These are phyloP conservation scores for Drosophila pandora DNA, from an alignment of 1,140 invertebrate genomes.

Conservation along the genomic window DNA sequence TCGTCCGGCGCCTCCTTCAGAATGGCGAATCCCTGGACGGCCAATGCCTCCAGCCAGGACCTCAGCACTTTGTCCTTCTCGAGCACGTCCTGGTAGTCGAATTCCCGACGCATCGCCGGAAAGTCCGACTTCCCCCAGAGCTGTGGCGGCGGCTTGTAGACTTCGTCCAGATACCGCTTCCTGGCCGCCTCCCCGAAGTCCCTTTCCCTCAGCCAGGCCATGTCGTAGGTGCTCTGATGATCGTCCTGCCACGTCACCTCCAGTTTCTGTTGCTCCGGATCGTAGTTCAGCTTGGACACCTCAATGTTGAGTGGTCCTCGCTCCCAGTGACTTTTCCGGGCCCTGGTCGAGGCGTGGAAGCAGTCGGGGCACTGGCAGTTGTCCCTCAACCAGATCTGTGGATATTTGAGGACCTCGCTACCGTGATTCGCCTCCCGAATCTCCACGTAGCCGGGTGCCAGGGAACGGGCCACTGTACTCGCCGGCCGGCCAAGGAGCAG, in stretches of 20 bases:
- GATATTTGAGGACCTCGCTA: slow-evolving; percentile 84
- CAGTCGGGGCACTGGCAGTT: slow-evolving; percentile 88
- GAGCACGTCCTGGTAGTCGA: slow-evolving; percentile 85
- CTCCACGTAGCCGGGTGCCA: slow-evolving; percentile 45
- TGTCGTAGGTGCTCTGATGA: slow-evolving; percentile 84
- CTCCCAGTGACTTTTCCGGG: slow-evolving; percentile 84
- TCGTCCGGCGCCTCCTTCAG: slow-evolving; percentile 85
- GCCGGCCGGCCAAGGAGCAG: slow-evolving; percentile 27
- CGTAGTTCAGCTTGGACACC: slow-evolving; percentile 28
- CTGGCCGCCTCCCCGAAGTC: slow-evolving; percentile 85
- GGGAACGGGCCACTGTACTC: slow-evolving; percentile 30
- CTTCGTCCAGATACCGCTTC: slow-evolving; percentile 84
- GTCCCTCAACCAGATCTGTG: slow-evolving; percentile 88
- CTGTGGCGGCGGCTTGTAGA: slow-evolving; percentile 85
- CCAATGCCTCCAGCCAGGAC: slow-evolving; percentile 86
- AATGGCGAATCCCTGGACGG: slow-evolving; percentile 86
- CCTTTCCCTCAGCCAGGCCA: slow-evolving; percentile 86
- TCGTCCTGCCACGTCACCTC: slow-evolving; percentile 86
- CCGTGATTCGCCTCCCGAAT: slow-evolving; percentile 14
- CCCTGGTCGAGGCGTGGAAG: slow-evolving; percentile 86
- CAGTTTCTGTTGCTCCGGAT: slow-evolving; percentile 62
- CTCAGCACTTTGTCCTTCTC: slow-evolving; percentile 80
- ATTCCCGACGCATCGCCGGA: slow-evolving; percentile 84
- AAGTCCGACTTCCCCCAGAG: slow-evolving; percentile 86
- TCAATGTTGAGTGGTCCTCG: slow-evolving; percentile 33